Evolutionary conservation across 2,113 vertebrate species (phyloP), one percentile per base, ranked within the genome.

Genomic region (Cynoglossus semilaevis): DNA sequence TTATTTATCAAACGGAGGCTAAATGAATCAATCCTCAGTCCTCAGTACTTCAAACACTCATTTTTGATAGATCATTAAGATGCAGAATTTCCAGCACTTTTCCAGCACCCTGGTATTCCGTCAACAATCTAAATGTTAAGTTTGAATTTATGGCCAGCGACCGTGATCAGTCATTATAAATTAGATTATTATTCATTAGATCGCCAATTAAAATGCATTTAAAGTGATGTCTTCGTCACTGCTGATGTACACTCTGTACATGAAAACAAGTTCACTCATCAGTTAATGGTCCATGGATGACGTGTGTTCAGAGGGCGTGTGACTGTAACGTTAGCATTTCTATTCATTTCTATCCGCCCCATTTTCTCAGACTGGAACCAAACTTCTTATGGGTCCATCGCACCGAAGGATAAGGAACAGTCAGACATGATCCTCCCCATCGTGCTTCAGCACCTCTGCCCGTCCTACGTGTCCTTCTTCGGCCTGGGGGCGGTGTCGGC

Each of bases 371-470:
- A 93, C 72, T 99, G 96, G 96, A 99, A 97, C 65, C 89, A 96
- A 88, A 98, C 96, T 1, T 60, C 86, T 0, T 99, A 97, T 1
- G 92, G 92, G 42, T 10, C 79, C 9, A 43, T 85, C 15, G 77
- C 94, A 17, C 96, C 96, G 11, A 94, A 92, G 79, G 73, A 72
- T 29, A 94, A 86, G 8, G 88, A 94, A 15, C 83, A 99, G 74
- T 92, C 94, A 3, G 96, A 98, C 80, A 97, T 96, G 96, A 98
- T 99, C 70, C 89, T 98, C 56, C 96, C 96, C 0, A 96, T 98
- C 0, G 95, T 98, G 51, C 92, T 99, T 8, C 95, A 99, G 80
- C 91, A 98, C 71, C 93, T 98, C 47, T 97, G 96, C 70, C 96
- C 96, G 0, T 73, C 95, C 13, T 98, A 95, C 18, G 74, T 98